Base-by-base conservation (phyloP, 1,140 invertebrate species). In the Grapholita molesta region DNA sequence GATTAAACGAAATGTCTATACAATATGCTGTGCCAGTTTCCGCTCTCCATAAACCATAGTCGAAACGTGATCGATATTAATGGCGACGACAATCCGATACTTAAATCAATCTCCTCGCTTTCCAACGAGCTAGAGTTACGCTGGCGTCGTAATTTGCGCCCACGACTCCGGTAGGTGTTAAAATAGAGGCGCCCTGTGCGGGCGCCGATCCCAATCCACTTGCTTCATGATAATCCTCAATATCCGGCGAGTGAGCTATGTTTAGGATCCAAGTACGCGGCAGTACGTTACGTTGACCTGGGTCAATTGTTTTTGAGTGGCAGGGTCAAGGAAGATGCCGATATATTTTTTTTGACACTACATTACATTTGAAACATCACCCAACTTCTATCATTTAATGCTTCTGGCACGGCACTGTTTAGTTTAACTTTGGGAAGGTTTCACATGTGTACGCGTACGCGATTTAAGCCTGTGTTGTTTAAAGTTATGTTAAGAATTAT, bases 151-250 rank as follows among this genome's bases (percentile, higher is more conserved):
- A 89, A 89, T 87, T 84, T 77, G 84, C 83, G 82, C 85, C 83
- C 86, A 89, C 86, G 83, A 65, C 73, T 64, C 66, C 72, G 73
- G 82, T 84, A 85, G 82, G 85, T 88, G 86, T 90, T 90, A 88
- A 90, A 88, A 86, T 88, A 88, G 85, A 84, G 81, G 75, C 88
- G 84, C 84, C 80, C 74, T 86, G 88, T 88, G 86, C 84, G 88
- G 84, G 72, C 77, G 80, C 74, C 86, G 80, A 83, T 86, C 77
- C 79, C 77, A 82, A 78, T 86, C 84, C 80, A 85, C 83, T 82
- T 83, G 82, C 76, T 87, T 87, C 86, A 87, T 88, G 84, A 86
- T 88, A 88, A 90, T 88, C 85, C 86, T 78, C 77, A 85, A 88
- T 90, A 88, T 90, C 86, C 85, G 85, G 84, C 79, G 71, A 74